Percentiles rank a stretch among this genome's conserved stretches.
These are phyloP conservation scores for Maconellicoccus hirsutus DNA, from an alignment of 1,140 invertebrate species.

Conservation along the genomic window DNA sequence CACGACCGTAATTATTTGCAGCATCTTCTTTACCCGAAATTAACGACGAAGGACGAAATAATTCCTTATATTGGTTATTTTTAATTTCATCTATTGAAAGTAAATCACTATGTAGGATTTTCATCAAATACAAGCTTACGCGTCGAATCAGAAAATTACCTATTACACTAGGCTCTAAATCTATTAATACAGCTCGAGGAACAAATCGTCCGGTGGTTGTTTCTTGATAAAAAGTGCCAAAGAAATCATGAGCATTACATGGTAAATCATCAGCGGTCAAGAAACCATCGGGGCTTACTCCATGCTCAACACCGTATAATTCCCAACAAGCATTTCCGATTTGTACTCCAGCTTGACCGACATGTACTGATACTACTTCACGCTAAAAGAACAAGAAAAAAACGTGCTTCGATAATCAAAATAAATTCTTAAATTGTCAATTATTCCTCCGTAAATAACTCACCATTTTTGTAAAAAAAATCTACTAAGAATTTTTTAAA, in stretches of 20 bases:
- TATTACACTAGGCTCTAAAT: conserved; percentile 65
- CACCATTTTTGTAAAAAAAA: no score
- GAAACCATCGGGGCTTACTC: conserved; percentile 49
- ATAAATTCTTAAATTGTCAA: no score
- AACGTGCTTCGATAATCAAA: no score
- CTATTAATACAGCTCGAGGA: conserved; percentile 68
- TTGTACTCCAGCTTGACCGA: conserved; percentile 63
- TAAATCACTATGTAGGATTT: background rate
- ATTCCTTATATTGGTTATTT: conserved; percentile 54
- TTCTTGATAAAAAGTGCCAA: conserved; percentile 49
- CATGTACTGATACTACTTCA: conserved; percentile 53
- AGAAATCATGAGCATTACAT: conserved; percentile 5
- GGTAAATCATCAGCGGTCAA: conserved; percentile 25
- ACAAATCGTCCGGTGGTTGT: conserved; percentile 57
- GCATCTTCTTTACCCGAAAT: conserved; percentile 78
- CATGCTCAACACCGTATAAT: conserved; percentile 59
- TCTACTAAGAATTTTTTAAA: no score
- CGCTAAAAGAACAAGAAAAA: no score
- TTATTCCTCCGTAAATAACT: no score
- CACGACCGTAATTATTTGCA: conserved; percentile 75
- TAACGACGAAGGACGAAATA: conserved; percentile 66
- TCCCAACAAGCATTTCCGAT: conserved; percentile 58
- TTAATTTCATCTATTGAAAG: conserved; percentile 46
- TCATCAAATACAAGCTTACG: conserved; percentile 26
- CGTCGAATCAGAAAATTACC: conserved; percentile 31